Percentiles rank a stretch among this genome's conserved stretches.
Conservation (phyloP, 2,797 vertebrate genomes). For the Anguilla megastoma region DNA sequence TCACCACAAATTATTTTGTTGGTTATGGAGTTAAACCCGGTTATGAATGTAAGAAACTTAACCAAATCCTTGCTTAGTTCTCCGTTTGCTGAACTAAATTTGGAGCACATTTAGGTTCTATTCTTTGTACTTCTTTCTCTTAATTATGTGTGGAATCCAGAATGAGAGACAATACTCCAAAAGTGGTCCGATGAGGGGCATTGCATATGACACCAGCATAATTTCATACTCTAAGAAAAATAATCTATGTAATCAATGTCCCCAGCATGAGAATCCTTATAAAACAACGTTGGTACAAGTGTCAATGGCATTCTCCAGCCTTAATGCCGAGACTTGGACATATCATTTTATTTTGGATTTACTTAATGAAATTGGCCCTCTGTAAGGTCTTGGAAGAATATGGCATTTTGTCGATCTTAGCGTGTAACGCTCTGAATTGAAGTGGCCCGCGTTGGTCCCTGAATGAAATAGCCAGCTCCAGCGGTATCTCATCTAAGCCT, state of each 20-base stretch:
- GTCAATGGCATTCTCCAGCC: not conserved
- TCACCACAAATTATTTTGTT: not conserved
- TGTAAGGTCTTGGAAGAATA: not conserved
- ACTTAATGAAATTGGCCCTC: not conserved
- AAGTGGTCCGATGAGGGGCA: too few species aligned
- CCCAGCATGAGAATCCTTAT: not conserved
- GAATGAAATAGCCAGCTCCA: not conserved
- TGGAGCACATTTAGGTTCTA: too few species aligned
- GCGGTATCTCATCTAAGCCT: not conserved
- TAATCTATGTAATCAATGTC: too few species aligned
- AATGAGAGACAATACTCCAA: too few species aligned
- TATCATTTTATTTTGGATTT: not conserved
- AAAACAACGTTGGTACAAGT: not conserved
- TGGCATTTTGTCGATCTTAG: not conserved
- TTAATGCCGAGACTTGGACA: not conserved
- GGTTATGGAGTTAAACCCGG: not conserved
- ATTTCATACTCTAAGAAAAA: too few species aligned
- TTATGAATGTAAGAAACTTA: too few species aligned
- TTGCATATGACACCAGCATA: too few species aligned
- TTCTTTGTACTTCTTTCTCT: too few species aligned
- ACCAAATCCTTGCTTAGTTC: too few species aligned
- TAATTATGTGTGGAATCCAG: too few species aligned
- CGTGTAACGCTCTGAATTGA: not conserved
- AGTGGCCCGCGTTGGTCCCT: not conserved
- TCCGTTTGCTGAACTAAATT: too few species aligned